Base-by-base conservation (phyloP, 2,888 invertebrate genomes). In the Uropetala carovei region DNA sequence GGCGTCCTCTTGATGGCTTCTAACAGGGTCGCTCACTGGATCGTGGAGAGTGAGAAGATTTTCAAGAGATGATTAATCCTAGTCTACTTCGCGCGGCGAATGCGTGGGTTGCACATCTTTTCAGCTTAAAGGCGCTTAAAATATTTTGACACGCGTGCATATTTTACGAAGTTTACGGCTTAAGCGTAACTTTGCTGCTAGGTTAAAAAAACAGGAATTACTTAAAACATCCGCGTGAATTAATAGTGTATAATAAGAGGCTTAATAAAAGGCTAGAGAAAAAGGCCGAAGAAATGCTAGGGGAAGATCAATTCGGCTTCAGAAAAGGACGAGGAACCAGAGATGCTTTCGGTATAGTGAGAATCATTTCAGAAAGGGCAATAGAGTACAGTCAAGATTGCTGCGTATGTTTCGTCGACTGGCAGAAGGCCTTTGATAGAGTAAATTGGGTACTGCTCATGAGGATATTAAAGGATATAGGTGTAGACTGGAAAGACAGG, bases 11-110 rank as follows among this genome's bases (percentile, higher is more conserved):
- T 89, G 64, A 89, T 64, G 64, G n/a, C 43, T 16, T 89, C 86
- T 60, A 86, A 86, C 59, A 59, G 30, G 18, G 27, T 64, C 89
- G 30, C 16, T 60, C 86, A 18, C 14, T 10, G 30, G 86, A 86
- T 60, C 30, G 59, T n/a, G 89, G n/a, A 43, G 27, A 57, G 60
- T 64, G 27, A 64, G 30, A 30, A 16, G 30, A 60, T 43, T 64
- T 64, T 64, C 64, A 16, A n/a, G 59, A 64, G 89, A 89, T 64
- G 89, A 89, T 89, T 43, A 89, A 89, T 89, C 64, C 89, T 60
- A 89, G 89, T 89, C 89, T 30, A 60, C 64, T 89, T 89, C 64
- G 86, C 43, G 43, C 43, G 89, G 43, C 43, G 89, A 27, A 64
- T 56, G 89, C 68, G 64, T 89, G 89, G 68, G 64, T 16, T 89